These are phyloP conservation scores for Frieseomelitta varia DNA, from an alignment of 1,140 invertebrate species.

Conservation along the genomic window DNA sequence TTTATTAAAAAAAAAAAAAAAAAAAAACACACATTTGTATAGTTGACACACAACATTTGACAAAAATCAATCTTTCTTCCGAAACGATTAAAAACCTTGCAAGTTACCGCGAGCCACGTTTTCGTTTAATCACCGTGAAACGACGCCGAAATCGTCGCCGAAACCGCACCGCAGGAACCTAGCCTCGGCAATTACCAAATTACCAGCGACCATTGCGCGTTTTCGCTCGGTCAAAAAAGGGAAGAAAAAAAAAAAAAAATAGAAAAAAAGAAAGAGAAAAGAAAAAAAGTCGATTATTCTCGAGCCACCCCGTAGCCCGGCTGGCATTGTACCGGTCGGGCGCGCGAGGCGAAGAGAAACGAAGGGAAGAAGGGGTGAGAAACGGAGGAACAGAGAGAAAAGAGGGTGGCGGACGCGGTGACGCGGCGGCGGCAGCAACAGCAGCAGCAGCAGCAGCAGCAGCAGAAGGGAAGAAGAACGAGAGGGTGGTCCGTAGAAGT, in stretches of 20 bases:
- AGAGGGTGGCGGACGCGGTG: not conserved
- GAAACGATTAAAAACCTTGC: too few relatives aligned
- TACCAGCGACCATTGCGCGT: slow-evolving; percentile 37
- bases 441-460: not conserved
- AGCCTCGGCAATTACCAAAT: slow-evolving; percentile 18
- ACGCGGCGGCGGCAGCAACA: not conserved
- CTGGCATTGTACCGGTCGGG: slow-evolving; percentile 15
- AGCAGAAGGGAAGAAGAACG: slow-evolving; percentile 51
- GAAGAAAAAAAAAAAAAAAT: not conserved
- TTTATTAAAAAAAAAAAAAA: too few relatives aligned
- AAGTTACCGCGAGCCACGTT: too few relatives aligned
- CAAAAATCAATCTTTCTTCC: too few relatives aligned
- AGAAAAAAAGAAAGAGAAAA: not conserved
- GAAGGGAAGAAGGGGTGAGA: not conserved
- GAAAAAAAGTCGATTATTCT: slow-evolving; percentile 32
- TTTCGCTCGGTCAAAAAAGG: not conserved
- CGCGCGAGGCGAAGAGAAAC: too few relatives aligned
- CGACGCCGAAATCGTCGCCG: too few relatives aligned
- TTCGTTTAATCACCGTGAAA: not conserved
- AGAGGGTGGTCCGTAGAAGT: slow-evolving; percentile 62
- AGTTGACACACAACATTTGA: too few relatives aligned
- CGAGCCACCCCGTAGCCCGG: not conserved
- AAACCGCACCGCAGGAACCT: not conserved
- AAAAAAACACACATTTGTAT: too few relatives aligned
- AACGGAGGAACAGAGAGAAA: not conserved